These are phyloP conservation scores for Drosophila sordidula DNA, from an alignment of 2,888 invertebrate genomes.

Conservation along the genomic window DNA sequence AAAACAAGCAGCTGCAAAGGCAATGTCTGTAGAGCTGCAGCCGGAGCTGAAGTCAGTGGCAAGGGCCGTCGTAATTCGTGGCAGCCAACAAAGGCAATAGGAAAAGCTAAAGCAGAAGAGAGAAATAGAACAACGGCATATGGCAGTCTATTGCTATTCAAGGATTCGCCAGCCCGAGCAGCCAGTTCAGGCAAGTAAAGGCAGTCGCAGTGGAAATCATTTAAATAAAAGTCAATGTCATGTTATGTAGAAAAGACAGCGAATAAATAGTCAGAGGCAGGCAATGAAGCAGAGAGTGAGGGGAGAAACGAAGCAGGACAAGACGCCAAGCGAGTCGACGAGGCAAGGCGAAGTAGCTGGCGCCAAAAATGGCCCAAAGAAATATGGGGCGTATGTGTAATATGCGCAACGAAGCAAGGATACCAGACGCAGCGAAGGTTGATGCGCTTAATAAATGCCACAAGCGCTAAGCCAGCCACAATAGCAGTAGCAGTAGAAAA, in stretches of 20 bases:
- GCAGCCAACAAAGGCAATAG: slow-evolving; percentile 17
- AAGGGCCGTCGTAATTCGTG: slow-evolving; percentile 21
- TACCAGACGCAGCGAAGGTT: slow-evolving; percentile 32
- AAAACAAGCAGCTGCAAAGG: slow-evolving; percentile 60
- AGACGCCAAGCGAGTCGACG: background rate
- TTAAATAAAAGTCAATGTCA: slow-evolving; percentile 81
- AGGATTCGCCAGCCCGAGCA: slow-evolving; percentile 33
- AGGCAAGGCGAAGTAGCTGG: slow-evolving; percentile 23
- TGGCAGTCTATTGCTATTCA: slow-evolving; percentile 68
- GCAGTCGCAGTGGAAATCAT: slow-evolving; percentile 65
- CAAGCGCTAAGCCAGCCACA: slow-evolving; percentile 43
- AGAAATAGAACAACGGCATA: slow-evolving; percentile 47
- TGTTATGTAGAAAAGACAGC: slow-evolving; percentile 73
- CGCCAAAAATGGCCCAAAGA: slow-evolving; percentile 31
- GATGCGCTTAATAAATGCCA: slow-evolving; percentile 61
- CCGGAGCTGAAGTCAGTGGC: slow-evolving; percentile 6
- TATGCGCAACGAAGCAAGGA: slow-evolving; percentile 52
- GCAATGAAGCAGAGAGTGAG: slow-evolving; percentile 11
- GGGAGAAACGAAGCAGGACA: background rate
- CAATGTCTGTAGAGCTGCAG: slow-evolving; percentile 24
- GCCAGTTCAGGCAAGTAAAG: slow-evolving; percentile 26
- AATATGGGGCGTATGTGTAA: slow-evolving; percentile 67
- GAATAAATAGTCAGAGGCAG: slow-evolving; percentile 67
- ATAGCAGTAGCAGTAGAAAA: slow-evolving; percentile 4
- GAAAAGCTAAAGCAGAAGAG: slow-evolving; percentile 16